Conservation (phyloP, 2,113 vertebrate genomes). For the Bucco capensis region DNA sequence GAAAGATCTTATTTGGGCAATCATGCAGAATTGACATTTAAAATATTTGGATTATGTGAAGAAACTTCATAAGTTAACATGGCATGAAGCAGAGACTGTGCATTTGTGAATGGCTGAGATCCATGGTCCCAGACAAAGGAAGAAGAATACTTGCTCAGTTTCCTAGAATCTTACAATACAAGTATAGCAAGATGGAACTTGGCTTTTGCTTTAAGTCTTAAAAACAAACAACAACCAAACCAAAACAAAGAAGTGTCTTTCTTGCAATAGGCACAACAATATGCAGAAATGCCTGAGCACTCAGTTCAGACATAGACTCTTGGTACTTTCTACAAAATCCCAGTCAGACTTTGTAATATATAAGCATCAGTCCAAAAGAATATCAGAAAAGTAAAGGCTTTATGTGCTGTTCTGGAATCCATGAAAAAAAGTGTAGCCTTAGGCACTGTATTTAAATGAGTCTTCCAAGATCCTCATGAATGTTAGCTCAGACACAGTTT, state of each 20-base stretch:
- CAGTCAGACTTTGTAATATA: slow-evolving; percentile 2
- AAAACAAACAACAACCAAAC: neutral
- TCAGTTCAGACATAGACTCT: neutral
- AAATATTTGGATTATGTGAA: neutral
- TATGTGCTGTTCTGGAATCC: neutral
- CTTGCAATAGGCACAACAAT: neutral
- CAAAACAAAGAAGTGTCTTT: neutral
- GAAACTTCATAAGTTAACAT: neutral
- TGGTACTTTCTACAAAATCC: slow-evolving; percentile 11
- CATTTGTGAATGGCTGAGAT: neutral
- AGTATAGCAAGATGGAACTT: neutral
- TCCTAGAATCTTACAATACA: neutral
- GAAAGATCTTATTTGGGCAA: neutral
- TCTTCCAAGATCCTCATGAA: slow-evolving; percentile 56
- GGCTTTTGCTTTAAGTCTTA: neutral
- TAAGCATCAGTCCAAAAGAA: slow-evolving; percentile 37
- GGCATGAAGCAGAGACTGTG: neutral
- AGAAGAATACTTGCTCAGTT: neutral
- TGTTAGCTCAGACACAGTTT: slow-evolving; percentile 52
- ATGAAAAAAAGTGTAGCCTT: slow-evolving; percentile 34
- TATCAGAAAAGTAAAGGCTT: slow-evolving; percentile 57
- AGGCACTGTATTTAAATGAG: slow-evolving; percentile 52
- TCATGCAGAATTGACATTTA: neutral
- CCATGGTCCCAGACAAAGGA: neutral
- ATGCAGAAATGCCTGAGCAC: neutral